phyloP scores from a whole-genome alignment of 2,797 vertebrate species.

The Antennarius maculatus region DNA sequence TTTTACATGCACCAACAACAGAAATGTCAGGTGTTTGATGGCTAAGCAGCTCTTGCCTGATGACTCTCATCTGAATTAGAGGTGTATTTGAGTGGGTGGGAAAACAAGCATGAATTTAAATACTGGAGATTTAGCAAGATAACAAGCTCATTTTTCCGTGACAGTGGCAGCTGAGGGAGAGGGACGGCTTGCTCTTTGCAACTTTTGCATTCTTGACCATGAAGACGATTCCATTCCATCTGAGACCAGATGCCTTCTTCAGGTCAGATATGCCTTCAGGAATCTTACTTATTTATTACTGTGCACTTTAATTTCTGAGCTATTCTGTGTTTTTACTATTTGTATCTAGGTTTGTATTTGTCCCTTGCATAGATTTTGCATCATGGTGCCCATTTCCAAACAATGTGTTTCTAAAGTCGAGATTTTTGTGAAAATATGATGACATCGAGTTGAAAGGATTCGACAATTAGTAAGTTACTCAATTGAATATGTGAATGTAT shows the following conservation, averaged over 20 bases:
- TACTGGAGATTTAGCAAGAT: slow-evolving; percentile 35
- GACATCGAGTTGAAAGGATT: too few species aligned
- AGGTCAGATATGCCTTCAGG: background rate
- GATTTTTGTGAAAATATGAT: too few species aligned
- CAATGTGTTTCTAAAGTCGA: too few species aligned
- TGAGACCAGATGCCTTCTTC: background rate
- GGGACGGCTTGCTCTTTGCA: background rate
- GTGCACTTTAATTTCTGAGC: background rate
- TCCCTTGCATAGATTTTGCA: too few species aligned
- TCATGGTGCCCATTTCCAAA: background rate
- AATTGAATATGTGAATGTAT: too few species aligned
- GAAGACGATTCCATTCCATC: slow-evolving; percentile 5
- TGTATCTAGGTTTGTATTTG: background rate
- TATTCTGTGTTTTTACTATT: background rate
- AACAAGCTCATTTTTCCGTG: slow-evolving; percentile 32
- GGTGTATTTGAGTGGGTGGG: slow-evolving; percentile 36
- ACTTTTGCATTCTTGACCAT: slow-evolving; percentile 1
- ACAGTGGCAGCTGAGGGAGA: background rate
- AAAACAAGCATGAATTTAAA: slow-evolving; percentile 46
- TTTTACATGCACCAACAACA: slow-evolving; percentile 9
- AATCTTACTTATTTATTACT: too few species aligned
- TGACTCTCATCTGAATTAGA: slow-evolving; percentile 41
- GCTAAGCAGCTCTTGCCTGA: slow-evolving; percentile 29
- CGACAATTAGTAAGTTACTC: too few species aligned
- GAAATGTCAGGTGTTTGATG: slow-evolving; percentile 2